phyloP scores from a whole-genome alignment of 2,113 vertebrate species.

The Eulemur rufifrons region DNA sequence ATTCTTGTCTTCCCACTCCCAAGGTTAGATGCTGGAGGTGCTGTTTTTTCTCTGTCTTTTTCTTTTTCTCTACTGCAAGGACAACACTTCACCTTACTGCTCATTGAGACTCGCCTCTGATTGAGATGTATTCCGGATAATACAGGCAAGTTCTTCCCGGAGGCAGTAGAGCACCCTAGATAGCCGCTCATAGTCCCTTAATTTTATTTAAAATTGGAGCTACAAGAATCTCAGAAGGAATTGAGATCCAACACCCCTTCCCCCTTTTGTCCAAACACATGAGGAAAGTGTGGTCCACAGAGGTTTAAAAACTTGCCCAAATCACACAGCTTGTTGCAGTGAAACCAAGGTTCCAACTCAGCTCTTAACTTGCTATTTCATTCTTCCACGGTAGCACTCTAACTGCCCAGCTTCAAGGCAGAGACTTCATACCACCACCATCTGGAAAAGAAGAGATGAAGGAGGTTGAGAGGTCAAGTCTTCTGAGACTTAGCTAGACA shows the following conservation, averaged over 20 bases:
- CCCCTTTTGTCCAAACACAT: not conserved
- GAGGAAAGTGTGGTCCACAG: not conserved
- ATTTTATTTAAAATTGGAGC: constrained; percentile 25
- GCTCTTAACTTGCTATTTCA: not conserved
- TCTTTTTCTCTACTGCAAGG: not conserved
- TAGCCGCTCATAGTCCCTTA: not conserved
- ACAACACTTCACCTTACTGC: not conserved
- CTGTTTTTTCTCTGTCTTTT: not conserved
- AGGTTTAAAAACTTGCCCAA: not conserved
- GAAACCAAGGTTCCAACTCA: not conserved
- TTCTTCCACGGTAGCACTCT: not conserved
- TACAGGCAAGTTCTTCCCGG: not conserved
- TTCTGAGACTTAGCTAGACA: not conserved
- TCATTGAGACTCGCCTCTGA: not conserved
- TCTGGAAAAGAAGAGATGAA: not conserved
- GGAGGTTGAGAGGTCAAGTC: not conserved
- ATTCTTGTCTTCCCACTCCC: not conserved
- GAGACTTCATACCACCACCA: not conserved
- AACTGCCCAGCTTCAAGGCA: not conserved
- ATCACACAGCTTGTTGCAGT: not conserved
- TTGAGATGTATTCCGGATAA: not conserved
- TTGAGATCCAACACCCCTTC: not conserved
- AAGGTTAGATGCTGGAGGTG: not conserved
- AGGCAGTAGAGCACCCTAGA: not conserved
- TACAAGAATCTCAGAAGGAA: not conserved